These are phyloP conservation scores for Drosophila colorata DNA, from an alignment of 2,888 invertebrate genomes.

Conservation along the genomic window DNA sequence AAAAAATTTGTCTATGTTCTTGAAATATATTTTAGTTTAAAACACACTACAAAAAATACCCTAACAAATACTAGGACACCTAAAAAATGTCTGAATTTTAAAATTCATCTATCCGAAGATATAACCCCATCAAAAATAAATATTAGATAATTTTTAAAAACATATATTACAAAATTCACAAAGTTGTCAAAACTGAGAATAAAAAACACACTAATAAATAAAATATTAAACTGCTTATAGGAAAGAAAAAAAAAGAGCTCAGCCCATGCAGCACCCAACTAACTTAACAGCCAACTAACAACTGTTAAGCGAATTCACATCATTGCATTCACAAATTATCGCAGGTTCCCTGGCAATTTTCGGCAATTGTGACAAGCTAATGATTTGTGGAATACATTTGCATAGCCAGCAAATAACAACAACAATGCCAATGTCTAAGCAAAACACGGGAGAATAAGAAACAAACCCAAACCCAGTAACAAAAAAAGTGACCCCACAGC, in stretches of 20 bases:
- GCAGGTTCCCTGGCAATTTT: constrained; percentile 21
- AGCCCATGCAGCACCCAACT: no score
- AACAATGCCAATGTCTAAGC: constrained; percentile 3
- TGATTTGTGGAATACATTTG: constrained; percentile 58
- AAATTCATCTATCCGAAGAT: no score
- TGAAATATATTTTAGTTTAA: no score
- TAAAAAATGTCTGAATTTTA: no score
- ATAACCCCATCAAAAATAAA: no score
- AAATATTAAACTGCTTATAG: background rate
- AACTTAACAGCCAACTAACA: background rate
- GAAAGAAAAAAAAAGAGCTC: background rate
- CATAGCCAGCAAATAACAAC: constrained; percentile 22
- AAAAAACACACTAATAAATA: background rate
- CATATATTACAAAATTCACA: no score
- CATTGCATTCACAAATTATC: constrained; percentile 9
- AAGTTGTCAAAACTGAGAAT: no score
- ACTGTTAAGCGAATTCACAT: background rate
- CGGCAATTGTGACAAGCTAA: constrained; percentile 48
- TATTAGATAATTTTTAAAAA: no score
- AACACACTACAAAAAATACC: no score
- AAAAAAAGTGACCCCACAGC: constrained; percentile 12
- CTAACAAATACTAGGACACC: no score
- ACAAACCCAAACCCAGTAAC: background rate
- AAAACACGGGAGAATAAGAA: constrained; percentile 6
- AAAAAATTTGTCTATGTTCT: no score